Evolutionary conservation across 2,113 vertebrate species (phyloP).

Genomic region (Scomber japonicus): DNA sequence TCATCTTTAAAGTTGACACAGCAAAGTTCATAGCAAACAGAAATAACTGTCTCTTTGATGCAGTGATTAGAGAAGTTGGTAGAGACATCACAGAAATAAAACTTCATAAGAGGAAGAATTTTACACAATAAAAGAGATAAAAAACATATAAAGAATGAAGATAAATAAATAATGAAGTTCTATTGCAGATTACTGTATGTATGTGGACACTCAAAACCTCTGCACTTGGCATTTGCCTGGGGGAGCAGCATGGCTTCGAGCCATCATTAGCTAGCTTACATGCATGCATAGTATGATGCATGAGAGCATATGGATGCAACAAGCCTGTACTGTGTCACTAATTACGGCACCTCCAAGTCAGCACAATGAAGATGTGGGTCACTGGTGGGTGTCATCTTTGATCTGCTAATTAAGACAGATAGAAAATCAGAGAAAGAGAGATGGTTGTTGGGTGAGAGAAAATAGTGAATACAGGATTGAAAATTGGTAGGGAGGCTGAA

Average conservation of each 20-base stretch:
- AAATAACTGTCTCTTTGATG: constrained; percentile 1
- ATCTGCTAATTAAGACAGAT: constrained; percentile 52
- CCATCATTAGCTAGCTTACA: constrained; percentile 33
- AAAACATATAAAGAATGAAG: constrained; percentile 4
- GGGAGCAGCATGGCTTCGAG: constrained; percentile 2
- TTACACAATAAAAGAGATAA: background rate
- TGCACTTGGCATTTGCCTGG: background rate
- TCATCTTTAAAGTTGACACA: too few relatives aligned
- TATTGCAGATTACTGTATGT: constrained; percentile 6
- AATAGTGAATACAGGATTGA: constrained; percentile 7
- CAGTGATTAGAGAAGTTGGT: constrained; percentile 20
- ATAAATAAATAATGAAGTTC: constrained; percentile 27
- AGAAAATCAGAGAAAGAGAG: constrained; percentile 17
- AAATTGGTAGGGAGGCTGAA: constrained; percentile 9
- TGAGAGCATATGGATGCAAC: constrained; percentile 29
- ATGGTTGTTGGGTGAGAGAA: constrained; percentile 1
- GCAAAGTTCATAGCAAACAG: too few relatives aligned
- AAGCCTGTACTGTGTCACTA: constrained; percentile 24
- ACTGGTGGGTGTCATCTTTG: constrained; percentile 36
- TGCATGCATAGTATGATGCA: constrained; percentile 23
- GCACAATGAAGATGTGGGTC: constrained; percentile 61
- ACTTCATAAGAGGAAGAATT: constrained; percentile 3
- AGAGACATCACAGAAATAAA: background rate
- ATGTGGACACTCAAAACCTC: background rate
- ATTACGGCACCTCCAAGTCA: constrained; percentile 55